Base-by-base conservation (phyloP, 2,888 invertebrate genomes). In the Busseola fusca region DNA sequence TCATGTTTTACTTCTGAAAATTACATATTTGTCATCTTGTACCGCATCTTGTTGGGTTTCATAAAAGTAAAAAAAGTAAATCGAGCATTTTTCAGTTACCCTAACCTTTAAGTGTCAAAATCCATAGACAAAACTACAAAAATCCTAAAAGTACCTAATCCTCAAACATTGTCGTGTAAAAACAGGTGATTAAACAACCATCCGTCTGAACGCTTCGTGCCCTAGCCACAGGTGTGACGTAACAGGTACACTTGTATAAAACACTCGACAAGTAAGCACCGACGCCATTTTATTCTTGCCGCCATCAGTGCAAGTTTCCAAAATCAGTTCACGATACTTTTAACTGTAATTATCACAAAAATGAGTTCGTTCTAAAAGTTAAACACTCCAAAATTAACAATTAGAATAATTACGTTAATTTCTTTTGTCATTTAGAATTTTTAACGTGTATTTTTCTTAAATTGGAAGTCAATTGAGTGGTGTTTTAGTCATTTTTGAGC, bases 171-270 rank as follows among this genome's bases (percentile, higher is more conserved):
- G 0, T 6, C 42, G 16, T 40, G 16, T 21, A 56, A 65, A 63
- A 59, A 48, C 50, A 59, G n/a, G 37, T 59, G 27, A 25, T 37
- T 45, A 50, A 40, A 45, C 34, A 68, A 18, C 30, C 54, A 25
- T 25, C 58, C 64, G 60, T 82, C 64, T 85, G 83, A 72, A 84
- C 85, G 56, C 81, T 89, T 78, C 83, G 82, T 87, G 90, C 91
- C 89, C 91, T 89, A 90, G 87, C 89, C 86, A 90, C 91, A 91
- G 89, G 91, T 92, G 92, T 95, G 95, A 95, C 95, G 95, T 92
- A 95, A 94, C 93, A 93, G 91, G 92, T 91, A 88, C 85, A 89
- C 88, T 88, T 90, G 88, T 95, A 95, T 95, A 95, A 91, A 95
- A 93, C 92, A 90, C 91, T 88, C 90, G 84, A 87, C 89, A 83